phyloP scores from a whole-genome alignment of 2,888 invertebrate genomes.

The Drosophila multiciliata region DNA sequence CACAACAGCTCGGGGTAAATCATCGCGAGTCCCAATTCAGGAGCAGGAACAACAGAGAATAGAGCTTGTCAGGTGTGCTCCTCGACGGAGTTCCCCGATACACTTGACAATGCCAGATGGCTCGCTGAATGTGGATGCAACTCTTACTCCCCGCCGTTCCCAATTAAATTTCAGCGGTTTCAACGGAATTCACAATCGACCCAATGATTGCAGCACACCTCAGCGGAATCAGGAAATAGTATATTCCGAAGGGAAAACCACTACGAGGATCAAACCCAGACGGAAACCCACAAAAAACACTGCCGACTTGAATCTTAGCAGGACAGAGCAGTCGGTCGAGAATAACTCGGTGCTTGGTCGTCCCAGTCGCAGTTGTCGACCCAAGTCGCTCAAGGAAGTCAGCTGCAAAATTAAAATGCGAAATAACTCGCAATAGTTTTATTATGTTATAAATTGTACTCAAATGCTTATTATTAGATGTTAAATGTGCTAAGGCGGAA shows the following conservation, averaged over 20 bases:
- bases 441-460: background rate
- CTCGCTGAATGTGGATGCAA: background rate
- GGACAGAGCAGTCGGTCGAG: background rate
- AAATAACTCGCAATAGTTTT: background rate
- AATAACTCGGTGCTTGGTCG: conserved; percentile 27
- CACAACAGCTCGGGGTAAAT: background rate
- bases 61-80: conserved; percentile 1
- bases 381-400: conserved; percentile 45
- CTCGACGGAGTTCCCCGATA: background rate
- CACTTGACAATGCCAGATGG: background rate
- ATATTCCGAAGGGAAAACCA: background rate
- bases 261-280: background rate
- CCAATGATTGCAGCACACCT: conserved; percentile 38
- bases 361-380: conserved; percentile 46
- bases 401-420: conserved; percentile 25
- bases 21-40: background rate
- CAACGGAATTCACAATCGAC: conserved; percentile 17
- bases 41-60: conserved; percentile 17
- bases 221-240: background rate
- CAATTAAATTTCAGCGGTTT: conserved; percentile 31
- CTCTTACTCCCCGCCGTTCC: conserved; percentile 23
- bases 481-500: background rate
- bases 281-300: background rate
- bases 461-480: background rate
- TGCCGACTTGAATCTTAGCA: background rate